Conservation (phyloP, 2,113 vertebrate species). For the Bos indicus region DNA sequence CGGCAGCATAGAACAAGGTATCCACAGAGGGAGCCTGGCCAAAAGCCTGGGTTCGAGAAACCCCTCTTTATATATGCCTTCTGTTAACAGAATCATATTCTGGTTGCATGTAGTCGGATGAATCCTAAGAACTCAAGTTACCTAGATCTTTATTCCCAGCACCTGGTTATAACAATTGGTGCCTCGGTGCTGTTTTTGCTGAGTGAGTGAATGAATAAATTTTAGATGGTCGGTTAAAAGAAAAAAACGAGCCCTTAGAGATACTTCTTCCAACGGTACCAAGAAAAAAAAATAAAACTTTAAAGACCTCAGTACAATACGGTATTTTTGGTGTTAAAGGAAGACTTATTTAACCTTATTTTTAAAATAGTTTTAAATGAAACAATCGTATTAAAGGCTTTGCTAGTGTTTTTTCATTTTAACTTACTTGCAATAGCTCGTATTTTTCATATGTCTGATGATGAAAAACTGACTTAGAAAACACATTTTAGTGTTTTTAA, state of each 20-base stretch:
- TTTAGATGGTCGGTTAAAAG: background rate
- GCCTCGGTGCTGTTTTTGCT: background rate
- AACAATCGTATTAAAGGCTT: background rate
- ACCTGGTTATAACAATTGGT: background rate
- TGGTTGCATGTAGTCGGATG: background rate
- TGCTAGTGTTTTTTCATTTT: background rate
- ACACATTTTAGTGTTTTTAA: background rate
- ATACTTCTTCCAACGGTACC: background rate
- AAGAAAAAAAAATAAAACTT: background rate
- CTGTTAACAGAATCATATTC: background rate
- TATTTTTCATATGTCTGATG: background rate
- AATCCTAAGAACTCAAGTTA: background rate
- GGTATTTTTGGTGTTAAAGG: background rate
- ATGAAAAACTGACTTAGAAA: background rate
- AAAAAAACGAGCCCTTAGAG: background rate
- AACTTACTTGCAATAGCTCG: background rate
- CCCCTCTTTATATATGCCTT: background rate
- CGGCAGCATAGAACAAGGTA: slow-evolving; percentile 97
- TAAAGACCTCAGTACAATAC: background rate
- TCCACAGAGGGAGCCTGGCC: slow-evolving; percentile 72
- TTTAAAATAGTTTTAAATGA: background rate
- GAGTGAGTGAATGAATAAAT: background rate
- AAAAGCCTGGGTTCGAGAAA: slow-evolving; percentile 58
- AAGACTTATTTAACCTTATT: background rate
- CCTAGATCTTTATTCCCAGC: background rate